Evolutionary conservation across 2,797 vertebrate species (phyloP), one percentile per base, ranked within the genome.

Genomic region (Betta splendens): DNA sequence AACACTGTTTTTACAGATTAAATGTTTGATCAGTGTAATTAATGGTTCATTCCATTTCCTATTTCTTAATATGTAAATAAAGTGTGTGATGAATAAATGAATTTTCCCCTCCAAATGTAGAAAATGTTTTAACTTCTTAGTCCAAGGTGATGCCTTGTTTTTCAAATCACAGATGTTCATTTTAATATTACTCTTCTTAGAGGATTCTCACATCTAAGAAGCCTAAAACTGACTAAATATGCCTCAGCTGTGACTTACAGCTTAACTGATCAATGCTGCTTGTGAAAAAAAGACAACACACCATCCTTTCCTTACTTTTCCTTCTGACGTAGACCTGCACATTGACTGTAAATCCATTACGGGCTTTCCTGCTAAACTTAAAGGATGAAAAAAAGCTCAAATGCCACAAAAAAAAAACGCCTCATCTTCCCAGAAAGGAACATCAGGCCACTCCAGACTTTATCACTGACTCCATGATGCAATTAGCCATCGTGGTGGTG

Each of bases 401-500:
- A 77, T 43, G 70, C 76, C 71, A 72, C 66, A 80, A 77, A 80
- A 73, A n/a, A 80, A 77, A 80, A 75, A 64, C 52, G 71, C 38
- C 67, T 70, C 52, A 46, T 83, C 72, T 83, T 85, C 83, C 79
- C 82, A 85, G 83, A 89, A 82, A 79, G 83, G 66, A 70, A 52
- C 78, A 87, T 81, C 76, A 80, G 79, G 84, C 77, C 72, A 72
- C 84, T 81, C 77, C 74, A 84, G 84, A 85, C 83, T 85, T 83
- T 84, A 87, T 89, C 86, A 83, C 71, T 75, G 81, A 85, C 79
- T 85, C 79, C 70, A 68, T 89, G 83, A 89, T 89, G 78, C 84
- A 88, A 89, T 90, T 89, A 90, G 73, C 64, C 69, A 40, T 74
- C 71, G 55, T 67, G 72, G 68, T 74, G 77, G 80, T 83, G 79